phyloP scores from a whole-genome alignment of 2,113 vertebrate species.

The Tenebrosternarchus preto region DNA sequence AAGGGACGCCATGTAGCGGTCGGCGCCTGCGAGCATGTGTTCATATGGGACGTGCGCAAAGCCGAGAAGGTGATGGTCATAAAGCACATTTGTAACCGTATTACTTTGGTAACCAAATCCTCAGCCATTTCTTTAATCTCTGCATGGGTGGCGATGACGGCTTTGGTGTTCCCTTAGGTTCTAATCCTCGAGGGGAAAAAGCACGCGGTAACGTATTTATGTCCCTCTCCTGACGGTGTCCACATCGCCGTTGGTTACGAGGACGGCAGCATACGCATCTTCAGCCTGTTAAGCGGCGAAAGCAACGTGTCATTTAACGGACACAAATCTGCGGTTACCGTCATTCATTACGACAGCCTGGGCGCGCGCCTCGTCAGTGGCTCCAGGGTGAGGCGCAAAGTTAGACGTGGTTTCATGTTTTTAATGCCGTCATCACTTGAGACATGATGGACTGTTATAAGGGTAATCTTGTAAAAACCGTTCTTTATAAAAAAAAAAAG shows the following conservation, averaged over 20 bases:
- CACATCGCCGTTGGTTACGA: conserved; percentile 93
- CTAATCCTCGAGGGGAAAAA: conserved; percentile 90
- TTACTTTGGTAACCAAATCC: too few relatives aligned
- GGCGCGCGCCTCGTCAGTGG: conserved; percentile 90
- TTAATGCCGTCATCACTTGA: too few relatives aligned
- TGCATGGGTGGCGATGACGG: too few relatives aligned
- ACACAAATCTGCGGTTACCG: conserved; percentile 87
- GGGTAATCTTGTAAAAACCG: too few relatives aligned
- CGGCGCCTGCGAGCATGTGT: conserved; percentile 92
- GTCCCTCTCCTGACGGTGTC: conserved; percentile 86
- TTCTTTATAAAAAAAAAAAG: too few relatives aligned
- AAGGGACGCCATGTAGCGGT: conserved; percentile 87
- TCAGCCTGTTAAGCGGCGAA: conserved; percentile 87
- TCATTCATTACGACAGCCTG: conserved; percentile 83
- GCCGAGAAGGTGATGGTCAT: conserved; percentile 84
- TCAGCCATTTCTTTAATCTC: too few relatives aligned
- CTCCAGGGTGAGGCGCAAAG: conserved; percentile 78
- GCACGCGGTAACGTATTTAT: conserved; percentile 87
- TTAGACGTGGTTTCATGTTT: neutral
- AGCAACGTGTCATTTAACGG: conserved; percentile 88
- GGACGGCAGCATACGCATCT: conserved; percentile 86
- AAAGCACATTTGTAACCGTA: neutral
- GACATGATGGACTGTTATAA: too few relatives aligned
- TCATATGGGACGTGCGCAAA: conserved; percentile 92
- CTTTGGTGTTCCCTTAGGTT: conserved; percentile 71